Base-by-base conservation (phyloP, 2,888 invertebrate species). In the Aethes cnicana region DNA sequence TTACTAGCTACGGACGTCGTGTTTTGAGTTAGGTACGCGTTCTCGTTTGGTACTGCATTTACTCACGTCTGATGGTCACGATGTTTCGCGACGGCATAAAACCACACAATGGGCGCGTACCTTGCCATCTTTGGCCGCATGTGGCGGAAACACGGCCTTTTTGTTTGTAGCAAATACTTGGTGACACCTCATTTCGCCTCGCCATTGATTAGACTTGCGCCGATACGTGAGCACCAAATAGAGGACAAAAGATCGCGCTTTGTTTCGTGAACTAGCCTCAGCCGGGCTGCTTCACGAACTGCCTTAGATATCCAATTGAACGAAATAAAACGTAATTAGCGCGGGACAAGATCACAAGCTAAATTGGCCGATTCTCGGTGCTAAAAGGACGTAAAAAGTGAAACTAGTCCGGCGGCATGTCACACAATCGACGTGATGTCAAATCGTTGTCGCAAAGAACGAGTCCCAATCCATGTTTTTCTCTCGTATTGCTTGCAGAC, bases 401-500 rank as follows among this genome's bases (percentile, higher is more conserved):
- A 77, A 81, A 81, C 82, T 81, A 82, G 78, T 81, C 62, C 74
- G 77, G 64, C 81, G 74, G 74, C 80, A 77, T 78, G 84, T 85
- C 86, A 83, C 76, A 81, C 85, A 86, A 85, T 86, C 84, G 84
- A 84, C 82, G 78, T 73, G 81, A 84, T 84, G 83, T 88, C 86
- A 82, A 84, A 84, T 83, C 82, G 83, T 81, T 83, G 84, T 84
- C 78, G 81, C 84, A 73, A 77, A 82, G 81, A 83, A 83, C 85
- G 66, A 81, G 82, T 78, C 84, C 80, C 81, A 77, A 86, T 73
- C 84, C 82, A 86, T 85, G 84, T 86, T 84, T 87, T 88, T 89
- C 87, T 88, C 83, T 87, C 85, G 76, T 84, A 79, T 90, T 90
- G 91, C 91, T 92, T 92, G 90, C 94, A 97, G 97, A 92, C 96